These are phyloP conservation scores for Omphaloscelis lunosa DNA, from an alignment of 2,888 invertebrate genomes.

Conservation along the genomic window DNA sequence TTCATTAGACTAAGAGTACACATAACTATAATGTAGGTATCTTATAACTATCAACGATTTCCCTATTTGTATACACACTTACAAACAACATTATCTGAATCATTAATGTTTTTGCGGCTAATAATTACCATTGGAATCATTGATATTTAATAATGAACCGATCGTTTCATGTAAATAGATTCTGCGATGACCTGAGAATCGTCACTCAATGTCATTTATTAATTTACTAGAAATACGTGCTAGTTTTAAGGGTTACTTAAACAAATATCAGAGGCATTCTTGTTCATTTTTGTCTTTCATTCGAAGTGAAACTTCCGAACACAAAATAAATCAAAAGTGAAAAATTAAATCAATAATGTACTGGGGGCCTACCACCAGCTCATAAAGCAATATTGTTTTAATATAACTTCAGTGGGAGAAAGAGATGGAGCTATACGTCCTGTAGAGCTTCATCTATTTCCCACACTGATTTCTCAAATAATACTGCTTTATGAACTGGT, in stretches of 20 bases:
- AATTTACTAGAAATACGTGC: constrained; percentile 9
- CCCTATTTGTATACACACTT: constrained; percentile 7
- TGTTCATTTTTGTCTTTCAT: too few species aligned
- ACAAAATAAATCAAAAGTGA: background rate
- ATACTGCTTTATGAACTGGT: too few species aligned
- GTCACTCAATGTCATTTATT: constrained; percentile 29
- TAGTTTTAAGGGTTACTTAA: background rate
- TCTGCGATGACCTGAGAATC: constrained; percentile 5
- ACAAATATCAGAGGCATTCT: background rate
- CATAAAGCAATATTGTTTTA: too few species aligned
- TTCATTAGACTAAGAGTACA: background rate
- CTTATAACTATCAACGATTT: background rate
- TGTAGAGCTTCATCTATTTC: too few species aligned
- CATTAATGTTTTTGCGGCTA: constrained; percentile 13
- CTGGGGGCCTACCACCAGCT: too few species aligned
- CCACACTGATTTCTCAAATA: too few species aligned
- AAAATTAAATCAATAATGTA: background rate
- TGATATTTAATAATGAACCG: constrained; percentile 16
- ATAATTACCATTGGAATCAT: background rate
- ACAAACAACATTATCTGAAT: constrained; percentile 9
- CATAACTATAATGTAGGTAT: background rate
- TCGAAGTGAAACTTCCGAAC: too few species aligned
- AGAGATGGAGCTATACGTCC: too few species aligned
- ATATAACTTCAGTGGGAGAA: too few species aligned
- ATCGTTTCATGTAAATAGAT: background rate